These are phyloP conservation scores for Glyptemys insculpta DNA, from an alignment of 2,797 vertebrate genomes.

Conservation along the genomic window DNA sequence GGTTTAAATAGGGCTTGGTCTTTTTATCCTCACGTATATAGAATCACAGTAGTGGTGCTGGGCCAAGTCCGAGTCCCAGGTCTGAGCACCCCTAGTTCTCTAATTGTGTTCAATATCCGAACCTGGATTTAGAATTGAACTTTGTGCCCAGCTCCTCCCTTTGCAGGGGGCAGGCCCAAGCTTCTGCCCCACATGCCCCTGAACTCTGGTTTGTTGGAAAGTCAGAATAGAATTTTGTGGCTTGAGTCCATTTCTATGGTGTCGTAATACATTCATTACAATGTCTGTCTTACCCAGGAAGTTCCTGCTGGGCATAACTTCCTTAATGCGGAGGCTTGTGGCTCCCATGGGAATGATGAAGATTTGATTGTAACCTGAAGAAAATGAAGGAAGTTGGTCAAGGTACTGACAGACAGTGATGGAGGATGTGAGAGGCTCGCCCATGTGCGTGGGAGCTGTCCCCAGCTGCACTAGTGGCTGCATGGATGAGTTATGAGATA, in stretches of 20 bases:
- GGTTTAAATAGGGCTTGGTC: not conserved
- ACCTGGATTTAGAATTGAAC: not conserved
- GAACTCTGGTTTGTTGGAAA: not conserved
- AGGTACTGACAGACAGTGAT: not conserved
- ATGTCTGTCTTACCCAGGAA: conserved; percentile 88
- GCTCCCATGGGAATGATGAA: conserved; percentile 93
- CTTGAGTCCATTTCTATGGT: not conserved
- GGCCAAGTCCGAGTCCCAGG: not conserved
- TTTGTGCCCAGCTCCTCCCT: not conserved
- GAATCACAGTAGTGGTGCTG: no score
- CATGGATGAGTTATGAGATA: not conserved
- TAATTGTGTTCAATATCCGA: not conserved
- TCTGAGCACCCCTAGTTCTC: not conserved
- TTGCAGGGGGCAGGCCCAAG: not conserved
- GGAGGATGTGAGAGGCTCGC: not conserved
- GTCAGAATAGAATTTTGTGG: not conserved
- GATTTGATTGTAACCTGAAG: conserved; percentile 95
- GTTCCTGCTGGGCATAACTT: conserved; percentile 90
- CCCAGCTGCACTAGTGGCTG: not conserved
- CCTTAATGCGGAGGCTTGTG: conserved; percentile 92
- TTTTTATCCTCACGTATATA: not conserved
- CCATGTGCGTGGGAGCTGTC: not conserved
- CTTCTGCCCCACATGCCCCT: not conserved
- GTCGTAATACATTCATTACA: not conserved
- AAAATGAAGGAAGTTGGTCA: not conserved